These are phyloP conservation scores for Chlamydotis undulata DNA, from an alignment of 2,113 vertebrate genomes.

Conservation along the genomic window DNA sequence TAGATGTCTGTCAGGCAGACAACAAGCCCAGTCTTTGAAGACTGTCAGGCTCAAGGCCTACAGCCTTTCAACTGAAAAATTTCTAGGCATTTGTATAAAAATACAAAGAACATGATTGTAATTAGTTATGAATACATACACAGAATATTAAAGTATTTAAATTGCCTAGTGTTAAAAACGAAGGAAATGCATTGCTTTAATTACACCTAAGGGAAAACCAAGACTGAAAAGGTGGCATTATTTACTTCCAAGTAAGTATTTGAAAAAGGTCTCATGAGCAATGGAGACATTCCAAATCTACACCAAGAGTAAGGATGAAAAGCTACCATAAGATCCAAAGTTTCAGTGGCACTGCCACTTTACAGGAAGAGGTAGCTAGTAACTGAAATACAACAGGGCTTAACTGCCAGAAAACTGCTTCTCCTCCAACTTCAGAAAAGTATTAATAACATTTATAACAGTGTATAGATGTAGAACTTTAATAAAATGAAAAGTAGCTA, in stretches of 20 bases:
- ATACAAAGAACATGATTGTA: background rate
- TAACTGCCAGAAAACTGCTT: background rate
- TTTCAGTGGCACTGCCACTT: background rate
- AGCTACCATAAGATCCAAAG: background rate
- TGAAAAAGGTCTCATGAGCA: background rate
- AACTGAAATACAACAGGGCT: background rate
- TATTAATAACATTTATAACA: background rate
- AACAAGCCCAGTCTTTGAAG: background rate
- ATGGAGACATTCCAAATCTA: background rate
- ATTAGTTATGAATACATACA: background rate
- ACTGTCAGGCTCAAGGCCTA: background rate
- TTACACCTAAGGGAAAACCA: background rate
- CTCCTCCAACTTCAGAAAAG: background rate
- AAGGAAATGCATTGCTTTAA: background rate
- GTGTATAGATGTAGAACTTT: rapidly evolving
- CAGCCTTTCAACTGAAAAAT: background rate
- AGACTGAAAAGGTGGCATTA: background rate
- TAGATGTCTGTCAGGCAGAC: background rate
- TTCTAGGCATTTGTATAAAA: background rate
- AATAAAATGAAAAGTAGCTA: background rate
- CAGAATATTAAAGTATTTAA: background rate
- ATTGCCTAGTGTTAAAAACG: background rate
- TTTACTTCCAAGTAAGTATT: background rate
- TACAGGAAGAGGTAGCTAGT: background rate
- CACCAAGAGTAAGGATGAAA: background rate